Conservation (phyloP, 2,888 invertebrate genomes). For the Napeogenes sylphis region DNA sequence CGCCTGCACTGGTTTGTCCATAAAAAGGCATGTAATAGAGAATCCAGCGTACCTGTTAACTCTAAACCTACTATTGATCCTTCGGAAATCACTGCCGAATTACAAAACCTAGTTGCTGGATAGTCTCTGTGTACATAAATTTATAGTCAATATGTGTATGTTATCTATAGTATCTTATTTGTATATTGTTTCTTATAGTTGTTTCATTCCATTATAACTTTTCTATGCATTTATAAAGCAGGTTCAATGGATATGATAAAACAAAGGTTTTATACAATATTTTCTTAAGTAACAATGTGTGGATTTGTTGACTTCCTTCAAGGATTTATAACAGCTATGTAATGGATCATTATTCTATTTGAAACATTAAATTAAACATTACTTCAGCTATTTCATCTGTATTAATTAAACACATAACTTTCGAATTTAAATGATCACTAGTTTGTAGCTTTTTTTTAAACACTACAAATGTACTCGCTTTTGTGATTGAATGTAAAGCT, state of each 20-base stretch:
- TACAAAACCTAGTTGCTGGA: slow-evolving; percentile 71
- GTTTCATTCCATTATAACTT: not conserved
- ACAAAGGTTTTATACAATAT: too few species aligned
- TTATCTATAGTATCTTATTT: slow-evolving; percentile 4
- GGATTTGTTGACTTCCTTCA: too few species aligned
- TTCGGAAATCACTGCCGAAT: slow-evolving; percentile 69
- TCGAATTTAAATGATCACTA: too few species aligned
- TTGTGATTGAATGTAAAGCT: too few species aligned
- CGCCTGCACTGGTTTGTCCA: slow-evolving; percentile 95
- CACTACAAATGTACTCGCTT: too few species aligned
- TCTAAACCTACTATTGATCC: slow-evolving; percentile 60
- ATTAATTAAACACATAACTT: too few species aligned
- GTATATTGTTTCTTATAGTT: slow-evolving; percentile 8
- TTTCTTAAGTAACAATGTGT: too few species aligned
- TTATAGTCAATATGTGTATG: slow-evolving; percentile 19
- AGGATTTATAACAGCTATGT: too few species aligned
- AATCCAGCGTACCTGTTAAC: slow-evolving; percentile 64
- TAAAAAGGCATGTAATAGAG: slow-evolving; percentile 88
- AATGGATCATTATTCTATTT: too few species aligned
- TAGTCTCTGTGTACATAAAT: slow-evolving; percentile 32
- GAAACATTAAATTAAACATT: too few species aligned
- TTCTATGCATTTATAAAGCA: slow-evolving; percentile 8
- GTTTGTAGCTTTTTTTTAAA: too few species aligned
- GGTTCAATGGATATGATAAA: not conserved
- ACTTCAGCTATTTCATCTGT: too few species aligned